Base-by-base conservation (phyloP, 2,797 vertebrate species). In the Sarcoramphus papa region DNA sequence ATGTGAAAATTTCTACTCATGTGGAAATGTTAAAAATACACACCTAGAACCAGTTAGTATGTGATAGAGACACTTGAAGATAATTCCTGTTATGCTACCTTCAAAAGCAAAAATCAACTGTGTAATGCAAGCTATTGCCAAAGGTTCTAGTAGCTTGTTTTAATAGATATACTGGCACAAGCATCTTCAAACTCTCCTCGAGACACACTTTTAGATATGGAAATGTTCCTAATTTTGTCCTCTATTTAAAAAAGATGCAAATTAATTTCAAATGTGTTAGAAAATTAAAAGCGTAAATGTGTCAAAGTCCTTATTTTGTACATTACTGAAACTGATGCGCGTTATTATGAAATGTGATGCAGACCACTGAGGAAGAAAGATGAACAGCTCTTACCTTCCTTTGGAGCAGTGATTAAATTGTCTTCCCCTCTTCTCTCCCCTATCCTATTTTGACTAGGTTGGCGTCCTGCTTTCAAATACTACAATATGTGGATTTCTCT, bases 401-500 rank as follows among this genome's bases (percentile, higher is more conserved):
- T 60, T 60, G 57, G 57, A 60, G n/a, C 23, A 60, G 33, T 35
- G 57, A 60, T 60, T 60, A 60, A 60, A 60, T 60, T 37, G 22
- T 59, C n/a, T 37, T 57, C 33, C 21, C 33, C 57, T 59, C 24
- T 59, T 37, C 57, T 23, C 57, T 59, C n/a, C n/a, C 23, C n/a
- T 25, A 35, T 59, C 28, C 57, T 54, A 37, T 90, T 89, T 84
- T 95, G 21, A 33, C 59, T 95, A 99, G 99, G 99, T 37, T 99
- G 99, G 99, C 99, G 99, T 25, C 99, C 99, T 96, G 99, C 99
- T 95, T 99, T 99, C 98, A 99, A 99, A 85, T 99, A 99, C 97
- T 99, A 99, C 98, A 99, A 99, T 96, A 99, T 99, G 99, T 99
- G 99, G 99, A 99, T 99, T 92, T 99, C 99, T 35, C 98, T 99